Conservation (phyloP, 1,140 invertebrate species). For the silkworm (Bombyx mori) region ASM3026992v2 NC_085109.1:2290501-2291000, state of each 20-base stretch:
- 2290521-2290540: constrained; percentile 47
- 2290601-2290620: no score
- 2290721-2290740: constrained; percentile 13
- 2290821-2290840: no score
- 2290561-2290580: constrained; percentile 37
- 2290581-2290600: constrained; percentile 34
- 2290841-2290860: no score
- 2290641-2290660: constrained; percentile 19
- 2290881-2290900: no score
- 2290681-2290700: constrained; percentile 15
- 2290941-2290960: no score
- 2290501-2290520: constrained; percentile 49
- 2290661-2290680: constrained; percentile 23
- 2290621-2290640: constrained; percentile 16
- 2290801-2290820: no score
- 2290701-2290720: constrained; percentile 5
- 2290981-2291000: no score
- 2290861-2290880: no score
- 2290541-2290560: constrained; percentile 56
- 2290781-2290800: no score
- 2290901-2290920: no score
- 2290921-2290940: no score
- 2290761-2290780: not conserved
- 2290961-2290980: no score
- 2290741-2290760: not conserved